Percentiles rank a stretch among this genome's conserved stretches.
Conservation (phyloP, 2,113 vertebrate species). For the Xenopus borealis region DNA sequence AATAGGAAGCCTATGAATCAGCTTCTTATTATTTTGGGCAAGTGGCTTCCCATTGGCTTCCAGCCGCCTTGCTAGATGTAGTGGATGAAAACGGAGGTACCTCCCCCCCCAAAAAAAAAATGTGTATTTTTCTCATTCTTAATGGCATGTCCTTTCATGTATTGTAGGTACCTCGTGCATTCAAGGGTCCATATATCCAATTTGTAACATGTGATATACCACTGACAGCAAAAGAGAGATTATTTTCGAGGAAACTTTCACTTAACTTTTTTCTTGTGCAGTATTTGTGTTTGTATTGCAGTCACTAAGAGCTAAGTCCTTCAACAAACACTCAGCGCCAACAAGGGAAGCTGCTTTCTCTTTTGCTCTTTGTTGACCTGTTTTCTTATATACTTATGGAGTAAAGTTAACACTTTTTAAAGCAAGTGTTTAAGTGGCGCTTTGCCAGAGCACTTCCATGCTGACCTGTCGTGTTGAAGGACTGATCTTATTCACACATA, state of each 20-base stretch:
- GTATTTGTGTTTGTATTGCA: slow-evolving; percentile 45
- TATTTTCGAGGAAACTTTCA: slow-evolving; percentile 45
- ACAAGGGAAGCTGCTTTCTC: slow-evolving; percentile 45
- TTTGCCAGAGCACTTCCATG: slow-evolving; percentile 24
- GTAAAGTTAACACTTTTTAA: slow-evolving; percentile 35
- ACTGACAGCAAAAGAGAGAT: slow-evolving; percentile 22
- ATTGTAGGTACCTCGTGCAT: background rate
- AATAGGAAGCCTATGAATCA: no score
- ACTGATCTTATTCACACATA: slow-evolving; percentile 32
- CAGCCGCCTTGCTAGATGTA: no score
- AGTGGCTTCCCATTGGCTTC: no score
- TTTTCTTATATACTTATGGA: slow-evolving; percentile 46
- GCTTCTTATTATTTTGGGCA: no score
- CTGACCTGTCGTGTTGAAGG: slow-evolving; percentile 32
- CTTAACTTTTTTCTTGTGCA: slow-evolving; percentile 22
- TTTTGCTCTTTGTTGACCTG: slow-evolving; percentile 43
- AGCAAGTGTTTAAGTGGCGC: slow-evolving; percentile 37
- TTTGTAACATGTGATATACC: background rate
- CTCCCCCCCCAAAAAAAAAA: no score
- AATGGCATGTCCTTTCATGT: background rate
- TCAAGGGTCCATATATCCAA: slow-evolving; percentile 1
- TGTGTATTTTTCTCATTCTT: background rate
- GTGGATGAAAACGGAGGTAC: no score
- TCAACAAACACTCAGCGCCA: slow-evolving; percentile 46
- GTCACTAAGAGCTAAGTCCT: slow-evolving; percentile 43